Evolutionary conservation across 2,888 invertebrate genomes (phyloP), one percentile per base, ranked within the genome.

Genomic region (Drosophila emarginata): DNA sequence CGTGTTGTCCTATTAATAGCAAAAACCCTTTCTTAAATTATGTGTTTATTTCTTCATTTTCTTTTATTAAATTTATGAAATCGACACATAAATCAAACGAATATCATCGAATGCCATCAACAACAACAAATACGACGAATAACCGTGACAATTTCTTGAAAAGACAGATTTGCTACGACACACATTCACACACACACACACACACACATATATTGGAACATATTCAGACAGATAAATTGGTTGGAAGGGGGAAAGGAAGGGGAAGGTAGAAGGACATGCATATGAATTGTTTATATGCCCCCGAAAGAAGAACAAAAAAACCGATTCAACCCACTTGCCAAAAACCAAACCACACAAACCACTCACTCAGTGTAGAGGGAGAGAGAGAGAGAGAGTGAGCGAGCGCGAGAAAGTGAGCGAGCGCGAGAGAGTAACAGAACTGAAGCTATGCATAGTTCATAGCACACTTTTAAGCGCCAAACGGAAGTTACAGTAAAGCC

Each of bases 141-240:
- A 82, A 77, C 72, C 78, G 76, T 80, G 78, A 78, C 78, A 73
- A 75, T 82, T 82, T 75, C 71, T 61, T 57, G 64, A 66, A 69
- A 60, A 61, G 70, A 76, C 68, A 76, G 67, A 76, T 72, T 80
- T 73, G 7, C 51, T 50, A 32, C 59, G 64, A 69, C 45, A 26
- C 52, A 14, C 56, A 64, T 53, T 53, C 40, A 59, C 50, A 50
- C 57, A 45, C 53, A 60, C 40, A 54, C 64, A 50, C 21, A 52
- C 26, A 64, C 9, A 11, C 11, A 32, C 32, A 32, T 11, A 32
- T 9, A 32, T 32, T 4, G 4, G 26, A 40, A 60, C 37, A 23
- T 9, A 21, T 28, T 28, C 21, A 64, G 18, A 18, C 37, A 50
- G 61, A 65, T 18, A 58, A 26, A 61, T 53, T 7, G 52, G 28